Percentiles rank a stretch among this genome's conserved stretches.
These are phyloP conservation scores for Pleuronectes platessa DNA, from an alignment of 2,113 vertebrate genomes.

Conservation along the genomic window DNA sequence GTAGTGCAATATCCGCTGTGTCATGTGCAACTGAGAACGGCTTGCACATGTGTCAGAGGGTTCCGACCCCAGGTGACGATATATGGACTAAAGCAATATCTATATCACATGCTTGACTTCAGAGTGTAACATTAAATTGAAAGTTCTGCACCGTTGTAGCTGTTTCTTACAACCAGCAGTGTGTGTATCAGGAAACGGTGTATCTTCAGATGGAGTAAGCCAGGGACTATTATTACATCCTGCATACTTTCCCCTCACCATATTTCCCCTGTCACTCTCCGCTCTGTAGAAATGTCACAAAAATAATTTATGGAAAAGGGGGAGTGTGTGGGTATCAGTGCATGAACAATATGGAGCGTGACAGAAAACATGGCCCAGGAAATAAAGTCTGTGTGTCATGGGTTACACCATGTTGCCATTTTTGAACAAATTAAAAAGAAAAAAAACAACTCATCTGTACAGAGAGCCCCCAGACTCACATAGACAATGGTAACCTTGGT, in stretches of 20 bases:
- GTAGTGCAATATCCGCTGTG: no score
- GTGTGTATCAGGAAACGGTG: neutral
- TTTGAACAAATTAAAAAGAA: conserved; percentile 28
- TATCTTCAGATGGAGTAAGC: neutral
- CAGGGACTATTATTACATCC: neutral
- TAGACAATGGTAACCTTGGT: conserved; percentile 71
- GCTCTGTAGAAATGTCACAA: conserved; percentile 10
- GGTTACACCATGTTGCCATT: conserved; percentile 30
- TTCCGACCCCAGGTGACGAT: neutral
- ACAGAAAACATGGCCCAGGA: conserved; percentile 21
- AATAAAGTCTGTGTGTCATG: conserved; percentile 1
- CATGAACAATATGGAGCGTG: conserved; percentile 4
- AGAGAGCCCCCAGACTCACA: conserved; percentile 15
- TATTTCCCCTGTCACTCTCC: neutral
- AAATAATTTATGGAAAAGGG: conserved; percentile 13
- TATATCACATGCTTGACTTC: neutral
- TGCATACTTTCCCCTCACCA: neutral
- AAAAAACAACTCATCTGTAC: conserved; percentile 23
- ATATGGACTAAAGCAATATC: neutral
- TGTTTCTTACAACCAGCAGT: no score
- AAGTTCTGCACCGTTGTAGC: neutral
- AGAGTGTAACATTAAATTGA: neutral
- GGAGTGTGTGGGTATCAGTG: conserved; percentile 16
- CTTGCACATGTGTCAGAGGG: no score
- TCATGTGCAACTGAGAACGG: no score